Evolutionary conservation across 2,888 invertebrate genomes (phyloP), one percentile per base, ranked within the genome.

Genomic region (Drosophila birchii): DNA sequence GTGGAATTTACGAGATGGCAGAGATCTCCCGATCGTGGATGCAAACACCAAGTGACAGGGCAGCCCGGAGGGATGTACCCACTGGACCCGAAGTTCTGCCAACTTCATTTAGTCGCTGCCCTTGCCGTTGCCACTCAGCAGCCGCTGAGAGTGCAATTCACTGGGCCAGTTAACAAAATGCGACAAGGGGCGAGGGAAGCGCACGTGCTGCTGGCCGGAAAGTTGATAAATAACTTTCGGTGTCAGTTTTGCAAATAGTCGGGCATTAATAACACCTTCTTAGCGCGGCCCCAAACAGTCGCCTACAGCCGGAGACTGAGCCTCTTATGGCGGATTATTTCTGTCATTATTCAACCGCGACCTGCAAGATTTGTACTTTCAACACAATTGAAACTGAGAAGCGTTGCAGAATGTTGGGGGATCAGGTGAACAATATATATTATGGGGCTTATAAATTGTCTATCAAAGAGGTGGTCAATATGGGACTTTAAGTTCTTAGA

Each of bases 191-290:
- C 47, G 32, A 38, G 36, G 45, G 38, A 12, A 53, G 51, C 80
- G 51, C 82, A 82, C 82, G 80, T 80, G 83, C 78, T 80, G 80
- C 75, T 67, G 75, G 44, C 55, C 55, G 56, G 57, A 75, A 61
- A 61, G 57, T 73, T 77, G 83, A 80, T 76, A 83, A 81, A 83
- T 78, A 75, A 78, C 78, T 63, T 69, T 63, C 41, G 61, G 73
- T 81, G 82, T 75, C 81, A 81, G 78, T 76, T 83, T 82, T 78
- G 82, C 76, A 85, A 83, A 83, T 81, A 78, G 82, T 72, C 55
- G 67, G 53, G 68, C 85, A 83, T 83, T 83, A 83, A 84, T 83
- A 83, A 79, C 78, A 76, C 80, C 85, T 78, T 79, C 73, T 81
- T 78, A 76, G 68, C 70, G 57, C 6, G 20, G 34, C 18, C 23